Conservation (phyloP, 2,888 invertebrate species). For the Acanthosoma haemorrhoidale region DNA sequence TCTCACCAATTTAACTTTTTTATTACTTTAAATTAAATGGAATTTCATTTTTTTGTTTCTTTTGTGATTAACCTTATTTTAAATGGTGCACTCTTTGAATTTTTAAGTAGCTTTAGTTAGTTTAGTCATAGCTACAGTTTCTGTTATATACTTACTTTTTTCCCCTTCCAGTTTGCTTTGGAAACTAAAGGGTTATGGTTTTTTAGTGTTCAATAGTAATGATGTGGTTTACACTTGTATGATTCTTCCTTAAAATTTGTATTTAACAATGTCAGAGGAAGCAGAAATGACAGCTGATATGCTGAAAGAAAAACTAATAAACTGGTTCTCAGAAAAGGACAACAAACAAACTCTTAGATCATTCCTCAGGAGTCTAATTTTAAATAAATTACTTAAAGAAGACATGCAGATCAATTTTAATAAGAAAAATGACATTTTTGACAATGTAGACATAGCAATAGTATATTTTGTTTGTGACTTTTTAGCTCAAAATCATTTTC, state of each 20-base stretch:
- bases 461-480: constrained; percentile 3
- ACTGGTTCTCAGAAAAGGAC: constrained; percentile 6
- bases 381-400: constrained; percentile 11
- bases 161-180: no score
- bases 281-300: neutral
- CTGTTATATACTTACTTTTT: no score
- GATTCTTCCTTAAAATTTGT: neutral
- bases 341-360: neutral
- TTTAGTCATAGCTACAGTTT: no score
- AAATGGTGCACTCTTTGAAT: no score
- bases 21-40: no score
- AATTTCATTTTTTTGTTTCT: no score
- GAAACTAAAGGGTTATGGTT: no score
- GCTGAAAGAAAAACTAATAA: constrained; percentile 9
- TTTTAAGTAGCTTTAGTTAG: no score
- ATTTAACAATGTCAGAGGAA: neutral
- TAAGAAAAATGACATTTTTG: neutral
- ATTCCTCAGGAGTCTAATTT: constrained; percentile 11
- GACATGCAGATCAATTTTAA: neutral
- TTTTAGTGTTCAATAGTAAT: neutral
- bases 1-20: no score
- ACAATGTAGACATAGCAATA: constrained; percentile 5
- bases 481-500: constrained; percentile 12
- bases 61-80: no score
- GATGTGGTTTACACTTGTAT: neutral